phyloP scores from a whole-genome alignment of 1,140 invertebrate species.

The Drosophila sp. region DNA sequence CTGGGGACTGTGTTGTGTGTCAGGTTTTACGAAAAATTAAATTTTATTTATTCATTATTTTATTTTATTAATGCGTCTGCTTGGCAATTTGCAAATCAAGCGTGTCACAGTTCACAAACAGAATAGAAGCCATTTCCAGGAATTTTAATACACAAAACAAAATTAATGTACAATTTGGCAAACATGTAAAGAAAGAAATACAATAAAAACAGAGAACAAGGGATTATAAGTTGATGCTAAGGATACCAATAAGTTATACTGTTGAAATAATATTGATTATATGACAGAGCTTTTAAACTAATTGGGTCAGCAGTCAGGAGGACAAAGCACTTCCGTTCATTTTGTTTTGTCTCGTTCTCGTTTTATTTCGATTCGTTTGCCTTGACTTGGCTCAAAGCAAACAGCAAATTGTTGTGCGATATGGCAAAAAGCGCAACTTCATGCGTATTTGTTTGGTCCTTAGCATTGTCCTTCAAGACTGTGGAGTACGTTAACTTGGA shows the following conservation, averaged over 20 bases:
- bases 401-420: constrained; percentile 54
- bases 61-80: constrained; percentile 64
- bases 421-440: constrained; percentile 70
- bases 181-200: not conserved
- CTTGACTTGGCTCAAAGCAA: constrained; percentile 48
- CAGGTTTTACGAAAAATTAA: constrained; percentile 78
- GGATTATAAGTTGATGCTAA: constrained; percentile 15
- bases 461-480: constrained; percentile 30
- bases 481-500: constrained; percentile 14
- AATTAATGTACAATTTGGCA: constrained; percentile 15
- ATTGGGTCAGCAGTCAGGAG: constrained; percentile 57
- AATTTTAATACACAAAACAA: constrained; percentile 20
- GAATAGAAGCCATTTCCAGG: not conserved
- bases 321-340: constrained; percentile 46
- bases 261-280: constrained; percentile 49
- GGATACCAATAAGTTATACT: constrained; percentile 6
- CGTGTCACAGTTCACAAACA: constrained; percentile 20
- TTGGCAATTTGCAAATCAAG: constrained; percentile 52
- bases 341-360: not conserved
- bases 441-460: constrained; percentile 67
- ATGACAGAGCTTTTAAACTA: constrained; percentile 54
- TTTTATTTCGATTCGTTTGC: not conserved
- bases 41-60: constrained; percentile 77
- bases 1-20: constrained; percentile 66
- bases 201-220: not conserved